phyloP scores from a whole-genome alignment of 2,113 vertebrate species.

The Paracanthobrama guichenoti region DNA sequence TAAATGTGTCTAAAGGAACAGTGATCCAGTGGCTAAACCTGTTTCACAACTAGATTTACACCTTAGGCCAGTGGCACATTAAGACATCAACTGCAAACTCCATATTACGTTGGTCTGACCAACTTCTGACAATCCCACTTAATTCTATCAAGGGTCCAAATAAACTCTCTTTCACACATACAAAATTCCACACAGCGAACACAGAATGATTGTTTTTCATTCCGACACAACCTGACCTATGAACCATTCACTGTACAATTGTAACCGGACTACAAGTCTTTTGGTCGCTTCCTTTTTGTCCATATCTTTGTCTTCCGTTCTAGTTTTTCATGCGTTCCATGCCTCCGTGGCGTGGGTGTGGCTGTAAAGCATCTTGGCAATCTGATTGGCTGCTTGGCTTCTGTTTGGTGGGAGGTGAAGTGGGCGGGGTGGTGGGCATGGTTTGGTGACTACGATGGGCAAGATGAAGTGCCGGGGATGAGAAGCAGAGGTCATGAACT shows the following conservation, averaged over 20 bases:
- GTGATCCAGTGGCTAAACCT: background rate
- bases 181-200: slow-evolving; percentile 47
- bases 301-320: slow-evolving; percentile 31
- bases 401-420: slow-evolving; percentile 42
- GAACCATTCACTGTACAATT: slow-evolving; percentile 53
- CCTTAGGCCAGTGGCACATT: background rate
- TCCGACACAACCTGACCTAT: slow-evolving; percentile 51
- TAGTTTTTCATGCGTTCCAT: background rate
- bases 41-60: slow-evolving; percentile 17
- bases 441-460: slow-evolving; percentile 26
- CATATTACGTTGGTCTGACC: background rate
- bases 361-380: slow-evolving; percentile 56
- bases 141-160: background rate
- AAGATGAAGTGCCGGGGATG: slow-evolving; percentile 61
- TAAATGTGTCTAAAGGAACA: slow-evolving; percentile 32
- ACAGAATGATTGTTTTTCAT: slow-evolving; percentile 46
- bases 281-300: slow-evolving; percentile 41
- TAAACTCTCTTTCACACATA: slow-evolving; percentile 17
- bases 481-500: slow-evolving; percentile 61
- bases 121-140: background rate
- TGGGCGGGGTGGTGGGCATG: slow-evolving; percentile 11
- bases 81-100: slow-evolving; percentile 1
- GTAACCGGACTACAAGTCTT: slow-evolving; percentile 37
- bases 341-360: slow-evolving; percentile 54
- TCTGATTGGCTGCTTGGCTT: slow-evolving; percentile 65